These are phyloP conservation scores for Bryconaethiops microstoma DNA, from an alignment of 2,797 vertebrate genomes.

Conservation along the genomic window DNA sequence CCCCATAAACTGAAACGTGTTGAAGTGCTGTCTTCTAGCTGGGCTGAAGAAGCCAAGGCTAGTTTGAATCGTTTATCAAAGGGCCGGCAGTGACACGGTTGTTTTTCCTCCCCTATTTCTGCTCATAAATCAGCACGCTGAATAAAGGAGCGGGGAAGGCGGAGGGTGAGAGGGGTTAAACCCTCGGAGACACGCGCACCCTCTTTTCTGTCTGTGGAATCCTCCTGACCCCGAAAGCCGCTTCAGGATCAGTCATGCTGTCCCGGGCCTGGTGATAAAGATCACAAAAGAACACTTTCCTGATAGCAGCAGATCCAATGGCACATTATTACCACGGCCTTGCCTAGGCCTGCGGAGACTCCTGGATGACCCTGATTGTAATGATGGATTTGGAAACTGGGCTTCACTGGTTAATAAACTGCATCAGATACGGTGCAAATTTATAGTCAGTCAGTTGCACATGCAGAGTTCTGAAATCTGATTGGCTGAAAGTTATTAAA, in stretches of 20 bases:
- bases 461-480: not conserved
- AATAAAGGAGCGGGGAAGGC: constrained; percentile 73
- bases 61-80: constrained; percentile 70
- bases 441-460: constrained; percentile 9
- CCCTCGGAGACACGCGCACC: constrained; percentile 67
- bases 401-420: constrained; percentile 1
- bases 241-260: constrained; percentile 34
- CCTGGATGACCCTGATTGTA: constrained; percentile 11
- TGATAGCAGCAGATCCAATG: constrained; percentile 4
- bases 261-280: constrained; percentile 9
- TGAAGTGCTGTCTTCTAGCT: constrained; percentile 1
- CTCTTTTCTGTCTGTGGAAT: constrained; percentile 34
- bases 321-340: not conserved
- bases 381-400: not conserved
- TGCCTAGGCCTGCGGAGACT: not conserved
- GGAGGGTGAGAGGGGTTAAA: constrained; percentile 75
- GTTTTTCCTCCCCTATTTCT: constrained; percentile 72
- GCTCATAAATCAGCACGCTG: constrained; percentile 74
- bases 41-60: not conserved
- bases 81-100: constrained; percentile 63
- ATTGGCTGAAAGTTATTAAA: not conserved
- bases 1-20: not conserved
- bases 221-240: not conserved
- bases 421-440: not conserved
- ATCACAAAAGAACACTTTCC: constrained; percentile 6